Evolutionary conservation across 2,888 invertebrate species (phyloP), one percentile per base, ranked within the genome.

Genomic region (Abrostola tripartita): DNA sequence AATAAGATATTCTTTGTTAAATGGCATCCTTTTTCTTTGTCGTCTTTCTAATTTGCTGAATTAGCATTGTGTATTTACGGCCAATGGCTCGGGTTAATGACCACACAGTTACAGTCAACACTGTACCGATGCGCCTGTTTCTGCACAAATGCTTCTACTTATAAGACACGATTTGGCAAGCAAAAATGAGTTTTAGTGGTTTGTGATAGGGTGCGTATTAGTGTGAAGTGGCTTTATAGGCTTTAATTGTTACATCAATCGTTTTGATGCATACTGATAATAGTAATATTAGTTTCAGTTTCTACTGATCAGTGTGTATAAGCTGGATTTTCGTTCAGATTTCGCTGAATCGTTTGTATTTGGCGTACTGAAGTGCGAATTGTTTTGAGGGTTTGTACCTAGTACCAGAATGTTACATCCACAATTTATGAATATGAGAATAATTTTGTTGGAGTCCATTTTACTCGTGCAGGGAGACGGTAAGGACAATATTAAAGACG

Each of bases 41-140:
- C 72, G 72, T 73, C 76, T 79, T 79, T 67, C 67, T 79, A 79
- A 82, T 78, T 78, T 79, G 74, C 75, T 81, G 69, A 81, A 83
- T 84, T 78, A 81, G 59, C 76, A 64, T 65, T 74, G 70, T 71
- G 67, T 65, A 52, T 76, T 79, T 80, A 74, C 69, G 70, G 79
- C 71, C 78, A 76, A 54, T 59, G 52, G 65, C 64, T 61, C 62
- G 71, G 85, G 85, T 83, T 78, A 85, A 85, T 68, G 85, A 86
- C 85, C 73, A 74, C 24, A 24, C 24, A 24, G 24, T 24, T 24
- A 24, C 61, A 47, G 42, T n/a, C 42, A 12, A 24, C 44, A 58
- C 38, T 56, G 50, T 65, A 47, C 77, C 60, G 61, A 71, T 74
- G 77, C 71, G 70, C 62, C 47, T 66, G 72, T 65, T 65, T 70